These are phyloP conservation scores for Pyxicephalus adspersus DNA, from an alignment of 2,113 vertebrate species.

Conservation along the genomic window DNA sequence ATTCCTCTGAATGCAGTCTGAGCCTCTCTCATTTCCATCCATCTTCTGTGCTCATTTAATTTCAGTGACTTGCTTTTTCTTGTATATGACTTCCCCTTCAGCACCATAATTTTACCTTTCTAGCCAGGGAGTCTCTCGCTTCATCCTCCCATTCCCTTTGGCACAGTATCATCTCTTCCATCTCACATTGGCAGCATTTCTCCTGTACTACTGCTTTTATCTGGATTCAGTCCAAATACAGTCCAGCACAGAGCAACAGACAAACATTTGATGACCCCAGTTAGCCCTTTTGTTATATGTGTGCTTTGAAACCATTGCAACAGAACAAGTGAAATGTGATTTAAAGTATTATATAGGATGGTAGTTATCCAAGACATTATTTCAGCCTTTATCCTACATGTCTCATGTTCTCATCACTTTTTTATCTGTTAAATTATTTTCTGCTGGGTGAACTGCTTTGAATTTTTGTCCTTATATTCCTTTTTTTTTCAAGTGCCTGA, in stretches of 20 bases:
- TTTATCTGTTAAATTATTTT: neutral
- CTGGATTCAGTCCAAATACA: neutral
- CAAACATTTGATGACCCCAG: neutral
- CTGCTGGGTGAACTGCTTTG: neutral
- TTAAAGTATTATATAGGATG: neutral
- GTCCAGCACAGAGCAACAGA: neutral
- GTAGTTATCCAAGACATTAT: neutral
- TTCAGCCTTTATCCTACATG: neutral
- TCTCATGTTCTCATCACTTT: neutral
- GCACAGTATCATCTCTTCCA: neutral
- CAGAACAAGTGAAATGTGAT: neutral
- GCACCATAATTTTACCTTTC: conserved; percentile 3
- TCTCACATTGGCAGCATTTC: conserved; percentile 21
- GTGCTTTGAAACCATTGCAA: neutral
- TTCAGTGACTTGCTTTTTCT: neutral
- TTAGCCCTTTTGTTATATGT: neutral
- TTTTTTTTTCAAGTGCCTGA: neutral
- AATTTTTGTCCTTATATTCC: neutral
- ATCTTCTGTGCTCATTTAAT: neutral
- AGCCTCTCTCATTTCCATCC: neutral
- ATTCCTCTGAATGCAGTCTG: neutral
- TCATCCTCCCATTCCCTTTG: neutral
- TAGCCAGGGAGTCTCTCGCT: neutral
- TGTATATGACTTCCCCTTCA: neutral
- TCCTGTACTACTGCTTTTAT: conserved; percentile 3